These are phyloP conservation scores for Setipinna tenuifilis DNA, from an alignment of 2,797 vertebrate genomes.

Conservation along the genomic window DNA sequence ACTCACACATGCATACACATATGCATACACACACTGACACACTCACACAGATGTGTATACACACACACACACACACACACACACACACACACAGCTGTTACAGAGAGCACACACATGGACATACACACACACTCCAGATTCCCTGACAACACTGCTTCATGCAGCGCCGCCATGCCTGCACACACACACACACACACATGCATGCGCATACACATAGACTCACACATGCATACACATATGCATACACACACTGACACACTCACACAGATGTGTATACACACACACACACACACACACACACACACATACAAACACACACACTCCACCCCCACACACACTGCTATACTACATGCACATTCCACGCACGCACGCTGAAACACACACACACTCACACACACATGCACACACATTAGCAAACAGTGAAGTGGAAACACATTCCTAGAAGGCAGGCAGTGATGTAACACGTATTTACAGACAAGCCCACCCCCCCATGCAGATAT, in stretches of 20 bases:
- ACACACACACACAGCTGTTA: background rate
- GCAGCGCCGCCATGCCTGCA: constrained; percentile 91
- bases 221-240: constrained; percentile 58
- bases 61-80: constrained; percentile 13
- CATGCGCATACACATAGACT: too few relatives aligned
- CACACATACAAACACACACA: constrained; percentile 48
- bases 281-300: constrained; percentile 18
- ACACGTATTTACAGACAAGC: too few relatives aligned
- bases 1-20: constrained; percentile 56
- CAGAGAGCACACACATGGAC: too few relatives aligned
- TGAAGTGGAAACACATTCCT: background rate
- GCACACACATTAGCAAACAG: too few relatives aligned
- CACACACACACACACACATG: background rate
- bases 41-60: constrained; percentile 54
- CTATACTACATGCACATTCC: constrained; percentile 70
- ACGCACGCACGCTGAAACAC: too few relatives aligned
- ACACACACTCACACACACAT: constrained; percentile 59
- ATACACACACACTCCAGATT: constrained; percentile 79
- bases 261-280: constrained; percentile 55
- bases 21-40: too few relatives aligned
- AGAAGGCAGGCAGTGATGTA: too few relatives aligned
- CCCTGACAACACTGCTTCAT: constrained; percentile 92
- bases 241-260: background rate
- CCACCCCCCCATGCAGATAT: too few relatives aligned
- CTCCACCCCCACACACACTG: constrained; percentile 70